Percentiles rank a stretch among this genome's conserved stretches.
Conservation (phyloP, 2,888 invertebrate genomes). For the Myathropa florea region DNA sequence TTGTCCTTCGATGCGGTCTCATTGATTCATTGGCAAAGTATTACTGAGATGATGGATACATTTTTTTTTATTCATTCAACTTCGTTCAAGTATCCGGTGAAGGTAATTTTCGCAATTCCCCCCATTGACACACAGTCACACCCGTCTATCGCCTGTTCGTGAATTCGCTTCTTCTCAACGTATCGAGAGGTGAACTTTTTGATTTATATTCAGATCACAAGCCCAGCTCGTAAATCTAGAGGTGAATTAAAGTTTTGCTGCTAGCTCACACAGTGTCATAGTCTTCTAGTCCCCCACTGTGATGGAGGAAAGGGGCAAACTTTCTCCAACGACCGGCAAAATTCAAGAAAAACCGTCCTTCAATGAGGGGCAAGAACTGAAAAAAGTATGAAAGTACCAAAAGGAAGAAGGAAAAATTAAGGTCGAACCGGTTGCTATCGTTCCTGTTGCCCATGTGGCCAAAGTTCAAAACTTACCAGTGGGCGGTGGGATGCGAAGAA, state of each 20-base stretch:
- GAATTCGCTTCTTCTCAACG: constrained; percentile 22
- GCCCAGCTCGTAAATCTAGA: constrained; percentile 63
- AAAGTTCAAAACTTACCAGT: constrained; percentile 55
- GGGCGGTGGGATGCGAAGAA: constrained; percentile 16
- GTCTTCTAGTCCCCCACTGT: not conserved
- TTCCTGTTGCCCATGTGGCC: constrained; percentile 39
- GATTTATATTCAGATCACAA: constrained; percentile 71
- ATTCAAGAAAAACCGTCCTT: constrained; percentile 22
- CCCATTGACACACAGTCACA: constrained; percentile 49
- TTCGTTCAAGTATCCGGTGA: constrained; percentile 32
- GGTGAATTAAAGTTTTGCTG: constrained; percentile 62
- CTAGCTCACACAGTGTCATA: constrained; percentile 4
- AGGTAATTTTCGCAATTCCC: constrained; percentile 26
- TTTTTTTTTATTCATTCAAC: constrained; percentile 36
- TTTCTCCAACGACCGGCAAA: constrained; percentile 39
- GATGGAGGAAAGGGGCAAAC: constrained; percentile 15
- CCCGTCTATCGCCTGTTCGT: constrained; percentile 3
- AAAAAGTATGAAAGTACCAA: constrained; percentile 1
- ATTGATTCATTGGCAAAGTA: constrained; percentile 58
- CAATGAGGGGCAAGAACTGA: constrained; percentile 29
- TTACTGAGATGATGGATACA: constrained; percentile 63
- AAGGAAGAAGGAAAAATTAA: constrained; percentile 66
- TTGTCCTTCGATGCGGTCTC: constrained; percentile 45
- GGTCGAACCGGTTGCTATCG: constrained; percentile 66
- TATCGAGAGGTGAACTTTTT: constrained; percentile 67